These are phyloP conservation scores for Catagonus wagneri DNA, from an alignment of 2,113 vertebrate species.

Conservation along the genomic window DNA sequence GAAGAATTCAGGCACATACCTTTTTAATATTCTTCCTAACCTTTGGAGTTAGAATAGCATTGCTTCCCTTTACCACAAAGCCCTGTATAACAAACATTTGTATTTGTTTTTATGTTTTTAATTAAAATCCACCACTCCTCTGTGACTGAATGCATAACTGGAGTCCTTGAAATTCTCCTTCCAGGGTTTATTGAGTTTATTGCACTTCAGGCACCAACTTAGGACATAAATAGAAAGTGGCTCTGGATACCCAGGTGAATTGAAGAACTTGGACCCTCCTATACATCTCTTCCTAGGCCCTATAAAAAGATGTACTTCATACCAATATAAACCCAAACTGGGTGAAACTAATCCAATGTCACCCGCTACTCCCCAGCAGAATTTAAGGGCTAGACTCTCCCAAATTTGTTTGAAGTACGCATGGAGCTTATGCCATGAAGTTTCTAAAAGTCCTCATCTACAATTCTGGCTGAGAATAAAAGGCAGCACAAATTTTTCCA, in stretches of 20 bases:
- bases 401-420: not conserved
- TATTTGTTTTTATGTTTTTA: constrained; percentile 31
- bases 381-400: constrained; percentile 7
- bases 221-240: not conserved
- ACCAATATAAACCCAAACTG: not conserved
- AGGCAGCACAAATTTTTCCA: not conserved
- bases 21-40: not conserved
- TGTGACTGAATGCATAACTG: not conserved
- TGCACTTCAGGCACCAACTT: constrained; percentile 26
- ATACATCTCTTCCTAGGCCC: not conserved
- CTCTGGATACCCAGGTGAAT: not conserved
- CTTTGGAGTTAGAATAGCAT: not conserved
- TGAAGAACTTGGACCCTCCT: not conserved
- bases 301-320: constrained; percentile 10
- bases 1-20: not conserved
- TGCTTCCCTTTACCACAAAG: constrained; percentile 12
- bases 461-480: constrained; percentile 37
- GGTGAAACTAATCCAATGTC: not conserved
- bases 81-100: not conserved
- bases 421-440: not conserved
- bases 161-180: constrained; percentile 36
- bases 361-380: not conserved
- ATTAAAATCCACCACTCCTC: constrained; percentile 38
- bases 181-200: not conserved
- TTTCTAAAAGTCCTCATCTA: not conserved